Conservation (phyloP, 2,113 vertebrate genomes). For the Leptocoma aspasia region DNA sequence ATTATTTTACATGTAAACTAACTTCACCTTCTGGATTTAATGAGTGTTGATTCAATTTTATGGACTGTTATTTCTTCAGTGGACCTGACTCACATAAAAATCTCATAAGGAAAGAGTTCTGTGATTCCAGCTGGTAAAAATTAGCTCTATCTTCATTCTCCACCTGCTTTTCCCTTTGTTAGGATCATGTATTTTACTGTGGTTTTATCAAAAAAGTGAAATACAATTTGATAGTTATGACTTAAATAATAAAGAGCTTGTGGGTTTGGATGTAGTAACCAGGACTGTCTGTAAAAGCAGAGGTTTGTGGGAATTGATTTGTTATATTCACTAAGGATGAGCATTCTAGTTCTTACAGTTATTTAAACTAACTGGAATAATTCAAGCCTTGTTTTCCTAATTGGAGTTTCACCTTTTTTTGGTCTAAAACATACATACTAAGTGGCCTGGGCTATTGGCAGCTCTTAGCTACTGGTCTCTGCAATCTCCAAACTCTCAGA, state of each 20-base stretch:
- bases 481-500: background rate
- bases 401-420: background rate
- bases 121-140: constrained; percentile 10
- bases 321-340: background rate
- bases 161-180: constrained; percentile 28
- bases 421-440: background rate
- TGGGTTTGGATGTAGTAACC: background rate
- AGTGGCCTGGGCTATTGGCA: background rate
- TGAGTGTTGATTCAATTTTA: constrained; percentile 51
- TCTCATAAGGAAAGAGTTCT: background rate
- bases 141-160: background rate
- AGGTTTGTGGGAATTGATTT: background rate
- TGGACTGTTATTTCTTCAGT: constrained; percentile 26
- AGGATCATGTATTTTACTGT: background rate
- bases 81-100: constrained; percentile 15
- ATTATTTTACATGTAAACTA: constrained; percentile 34
- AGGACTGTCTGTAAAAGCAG: background rate
- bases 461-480: background rate
- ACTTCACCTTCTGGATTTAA: constrained; percentile 41
- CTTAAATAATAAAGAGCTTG: background rate
- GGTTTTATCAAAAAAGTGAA: background rate
- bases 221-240: background rate
- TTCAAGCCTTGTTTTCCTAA: background rate
- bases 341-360: background rate
- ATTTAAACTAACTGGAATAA: background rate